Evolutionary conservation across 2,113 vertebrate species (phyloP).

Genomic region (Ptilorrhoa leucosticta): DNA sequence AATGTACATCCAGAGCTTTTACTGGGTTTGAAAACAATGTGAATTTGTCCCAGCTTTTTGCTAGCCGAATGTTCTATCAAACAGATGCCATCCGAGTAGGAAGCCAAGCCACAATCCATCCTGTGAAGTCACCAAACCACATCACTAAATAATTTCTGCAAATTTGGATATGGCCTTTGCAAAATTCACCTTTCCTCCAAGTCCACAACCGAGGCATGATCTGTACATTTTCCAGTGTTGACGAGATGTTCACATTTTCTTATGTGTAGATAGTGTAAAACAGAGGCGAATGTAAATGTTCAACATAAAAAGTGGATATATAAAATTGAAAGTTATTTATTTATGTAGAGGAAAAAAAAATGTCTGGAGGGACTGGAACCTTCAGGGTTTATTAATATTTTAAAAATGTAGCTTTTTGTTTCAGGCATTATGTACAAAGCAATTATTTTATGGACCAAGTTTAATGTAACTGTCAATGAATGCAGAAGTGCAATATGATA

Average conservation of each 20-base stretch:
- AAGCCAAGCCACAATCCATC: constrained; percentile 39
- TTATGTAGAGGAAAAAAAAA: constrained; percentile 77
- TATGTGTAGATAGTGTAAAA: constrained; percentile 87
- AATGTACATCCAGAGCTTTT: constrained; percentile 30
- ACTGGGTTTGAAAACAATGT: neutral
- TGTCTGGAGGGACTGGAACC: constrained; percentile 72
- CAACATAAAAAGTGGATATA: constrained; percentile 74
- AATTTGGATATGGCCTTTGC: constrained; percentile 37
- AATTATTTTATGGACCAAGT: constrained; percentile 82
- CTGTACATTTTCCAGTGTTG: constrained; percentile 16
- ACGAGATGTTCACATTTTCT: neutral
- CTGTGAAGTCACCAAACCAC: constrained; percentile 17
- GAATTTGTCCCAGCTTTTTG: neutral
- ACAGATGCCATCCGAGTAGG: constrained; percentile 25
- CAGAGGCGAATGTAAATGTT: constrained; percentile 76
- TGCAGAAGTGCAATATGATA: constrained; percentile 79
- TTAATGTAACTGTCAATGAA: constrained; percentile 68
- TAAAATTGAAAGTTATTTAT: constrained; percentile 87
- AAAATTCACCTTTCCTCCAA: neutral
- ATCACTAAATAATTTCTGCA: neutral
- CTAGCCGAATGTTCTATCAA: neutral
- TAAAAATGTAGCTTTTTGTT: constrained; percentile 83
- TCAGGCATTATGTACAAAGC: constrained; percentile 74
- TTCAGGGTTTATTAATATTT: constrained; percentile 85
- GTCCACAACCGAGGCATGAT: neutral